Base-by-base conservation (phyloP, 1,140 invertebrate genomes). In the Aradophagus sp. region DNA sequence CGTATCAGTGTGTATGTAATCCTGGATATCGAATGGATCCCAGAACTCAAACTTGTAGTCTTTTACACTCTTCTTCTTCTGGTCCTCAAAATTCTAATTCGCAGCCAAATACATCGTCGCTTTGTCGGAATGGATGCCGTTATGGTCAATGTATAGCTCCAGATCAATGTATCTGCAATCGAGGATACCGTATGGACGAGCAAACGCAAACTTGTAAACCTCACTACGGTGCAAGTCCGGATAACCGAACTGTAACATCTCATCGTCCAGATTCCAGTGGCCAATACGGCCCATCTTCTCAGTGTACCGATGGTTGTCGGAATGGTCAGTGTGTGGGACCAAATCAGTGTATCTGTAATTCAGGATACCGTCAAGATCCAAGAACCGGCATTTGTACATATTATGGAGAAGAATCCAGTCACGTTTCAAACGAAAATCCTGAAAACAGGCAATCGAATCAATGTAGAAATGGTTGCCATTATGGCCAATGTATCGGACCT, bases 401-500 rank as follows among this genome's bases (percentile, higher is more conserved):
- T 23, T 23, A 23, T 23, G 20, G 20, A 5, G 20, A 23, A 23
- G 20, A 23, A 5, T 23, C 20, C 20, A 23, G 20, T 23, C 20
- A 8, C n/a, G n/a, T n/a, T n/a, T n/a, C n/a, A n/a, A n/a, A n/a
- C n/a, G n/a, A n/a, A n/a, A n/a, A n/a, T 23, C 20, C 20, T 23
- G 4, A 23, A 8, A 23, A 23, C 20, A 23, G 4, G 4, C 20
- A 23, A 23, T 23, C 20, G 8, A 23, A 23, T 23, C 20, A 23
- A 5, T 23, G 20, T n/a, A n/a, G n/a, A n/a, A n/a, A 44, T 0
- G 63, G 59, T 2, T 84, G 84, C 53, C 15, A 1, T 1, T 48
- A 38, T n/a, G 80, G 81, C 7, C 36, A 73, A 4, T 84, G 83
- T 42, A 23, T 70, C 0, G 55, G 75, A 0, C 79, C 78, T 1